These are phyloP conservation scores for Gambusia holbrooki DNA, from an alignment of 2,113 vertebrate genomes.

Conservation along the genomic window DNA sequence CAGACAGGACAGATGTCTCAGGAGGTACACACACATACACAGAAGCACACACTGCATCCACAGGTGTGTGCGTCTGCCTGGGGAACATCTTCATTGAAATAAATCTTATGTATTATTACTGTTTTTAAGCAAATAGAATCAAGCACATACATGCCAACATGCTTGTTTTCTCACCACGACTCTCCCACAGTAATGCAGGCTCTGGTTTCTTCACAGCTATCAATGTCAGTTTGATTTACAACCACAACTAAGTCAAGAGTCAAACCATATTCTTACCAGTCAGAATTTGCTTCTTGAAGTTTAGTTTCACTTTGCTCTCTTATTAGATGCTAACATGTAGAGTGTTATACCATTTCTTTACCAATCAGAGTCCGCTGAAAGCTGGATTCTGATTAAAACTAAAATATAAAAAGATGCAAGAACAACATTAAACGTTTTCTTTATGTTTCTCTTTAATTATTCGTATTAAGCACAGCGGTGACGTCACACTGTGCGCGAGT, in stretches of 20 bases:
- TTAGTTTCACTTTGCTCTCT: no score
- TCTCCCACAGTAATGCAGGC: slow-evolving; percentile 8
- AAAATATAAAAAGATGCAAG: no score
- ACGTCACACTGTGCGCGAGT: no score
- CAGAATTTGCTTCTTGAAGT: no score
- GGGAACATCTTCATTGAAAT: neutral
- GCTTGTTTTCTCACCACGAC: slow-evolving; percentile 24
- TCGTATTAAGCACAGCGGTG: no score
- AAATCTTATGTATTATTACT: slow-evolving; percentile 5
- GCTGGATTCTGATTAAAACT: no score
- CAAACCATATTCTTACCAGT: slow-evolving; percentile 17
- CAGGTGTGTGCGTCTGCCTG: neutral
- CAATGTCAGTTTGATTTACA: slow-evolving; percentile 38
- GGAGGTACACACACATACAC: slow-evolving; percentile 83
- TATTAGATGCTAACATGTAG: no score
- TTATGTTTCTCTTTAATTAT: no score
- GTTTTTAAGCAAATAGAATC: slow-evolving; percentile 18
- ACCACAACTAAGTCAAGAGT: slow-evolving; percentile 24
- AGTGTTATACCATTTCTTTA: no score
- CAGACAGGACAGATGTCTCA: slow-evolving; percentile 85
- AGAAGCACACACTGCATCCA: slow-evolving; percentile 8
- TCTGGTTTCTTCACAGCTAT: slow-evolving; percentile 20
- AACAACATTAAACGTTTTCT: no score
- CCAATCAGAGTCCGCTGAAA: no score
- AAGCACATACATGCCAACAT: slow-evolving; percentile 27